Percentiles rank a stretch among this genome's conserved stretches.
These are phyloP conservation scores for Haliaeetus leucogaster DNA, from an alignment of 2,113 vertebrate species.

Conservation along the genomic window DNA sequence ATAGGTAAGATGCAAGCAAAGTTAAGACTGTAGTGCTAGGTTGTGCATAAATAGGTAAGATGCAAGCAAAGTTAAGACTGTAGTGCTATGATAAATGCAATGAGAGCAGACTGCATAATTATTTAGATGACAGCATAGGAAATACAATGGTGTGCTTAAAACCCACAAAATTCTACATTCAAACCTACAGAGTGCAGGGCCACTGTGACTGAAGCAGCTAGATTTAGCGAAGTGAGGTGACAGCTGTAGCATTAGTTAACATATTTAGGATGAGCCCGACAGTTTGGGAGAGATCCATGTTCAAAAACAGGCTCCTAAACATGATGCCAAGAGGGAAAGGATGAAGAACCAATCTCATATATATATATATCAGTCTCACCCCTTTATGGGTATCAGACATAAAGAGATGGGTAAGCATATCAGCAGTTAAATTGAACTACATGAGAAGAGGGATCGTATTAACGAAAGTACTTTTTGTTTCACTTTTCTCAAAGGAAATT, in stretches of 20 bases:
- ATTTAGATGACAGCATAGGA: neutral
- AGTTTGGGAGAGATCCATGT: neutral
- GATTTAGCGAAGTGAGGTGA: neutral
- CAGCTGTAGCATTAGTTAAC: neutral
- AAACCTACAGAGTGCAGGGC: neutral
- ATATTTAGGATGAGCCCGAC: neutral
- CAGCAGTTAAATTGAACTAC: neutral
- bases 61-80: neutral
- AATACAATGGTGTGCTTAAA: neutral
- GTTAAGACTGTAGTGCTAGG: neutral
- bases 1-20: neutral
- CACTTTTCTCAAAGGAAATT: neutral
- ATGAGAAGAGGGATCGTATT: neutral
- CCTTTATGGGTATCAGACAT: neutral
- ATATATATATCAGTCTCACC: neutral
- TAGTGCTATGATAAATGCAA: neutral
- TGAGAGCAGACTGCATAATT: neutral
- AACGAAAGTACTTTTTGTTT: neutral
- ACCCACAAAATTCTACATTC: neutral
- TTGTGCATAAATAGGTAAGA: neutral
- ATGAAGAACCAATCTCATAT: neutral
- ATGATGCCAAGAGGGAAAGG: neutral
- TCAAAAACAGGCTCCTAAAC: neutral
- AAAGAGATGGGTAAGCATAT: neutral
- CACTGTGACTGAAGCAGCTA: neutral